A percentile compares a stretch with the other conserved stretches of the same genome.
Evolutionary conservation across 2,113 vertebrate species (phyloP).

Genomic region (Pteropus alecto): DNA sequence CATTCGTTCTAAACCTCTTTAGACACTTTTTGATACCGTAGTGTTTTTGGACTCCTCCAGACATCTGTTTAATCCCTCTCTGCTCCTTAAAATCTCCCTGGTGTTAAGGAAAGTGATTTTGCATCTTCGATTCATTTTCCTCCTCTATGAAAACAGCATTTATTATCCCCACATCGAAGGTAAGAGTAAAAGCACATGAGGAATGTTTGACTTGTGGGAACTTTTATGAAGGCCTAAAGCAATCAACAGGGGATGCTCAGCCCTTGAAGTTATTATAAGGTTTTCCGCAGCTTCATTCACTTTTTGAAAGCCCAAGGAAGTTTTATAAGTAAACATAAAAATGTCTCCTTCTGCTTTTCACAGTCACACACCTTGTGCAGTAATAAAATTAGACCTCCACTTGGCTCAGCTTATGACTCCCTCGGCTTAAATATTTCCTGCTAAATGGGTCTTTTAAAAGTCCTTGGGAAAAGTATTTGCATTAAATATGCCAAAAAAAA

Average conservation of each 20-base stretch:
- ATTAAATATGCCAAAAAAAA: conserved; percentile 55
- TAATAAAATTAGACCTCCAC: conserved; percentile 64
- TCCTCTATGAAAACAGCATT: conserved; percentile 2
- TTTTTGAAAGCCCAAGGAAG: conserved; percentile 40
- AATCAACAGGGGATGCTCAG: neutral
- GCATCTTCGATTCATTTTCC: conserved; percentile 14
- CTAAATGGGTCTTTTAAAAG: conserved; percentile 56
- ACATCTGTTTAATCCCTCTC: conserved; percentile 27
- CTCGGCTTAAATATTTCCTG: conserved; percentile 56
- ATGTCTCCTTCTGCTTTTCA: conserved; percentile 40
- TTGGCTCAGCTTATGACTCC: conserved; percentile 41
- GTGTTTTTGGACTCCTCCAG: neutral
- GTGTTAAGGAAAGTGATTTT: conserved; percentile 24
- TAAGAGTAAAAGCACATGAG: neutral
- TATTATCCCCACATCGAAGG: conserved; percentile 21
- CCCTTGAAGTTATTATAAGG: neutral
- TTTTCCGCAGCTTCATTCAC: conserved; percentile 30
- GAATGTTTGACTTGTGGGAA: neutral
- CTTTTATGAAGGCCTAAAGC: neutral
- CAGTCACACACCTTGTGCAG: neutral
- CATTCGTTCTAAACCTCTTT: neutral
- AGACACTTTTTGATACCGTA: neutral
- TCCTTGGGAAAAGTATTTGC: conserved; percentile 53
- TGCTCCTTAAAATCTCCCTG: neutral
- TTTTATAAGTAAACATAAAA: conserved; percentile 68